A percentile compares a stretch with the other conserved stretches of the same genome.
These are phyloP conservation scores for Sitodiplosis mosellana DNA, from an alignment of 1,140 invertebrate species.

Conservation along the genomic window DNA sequence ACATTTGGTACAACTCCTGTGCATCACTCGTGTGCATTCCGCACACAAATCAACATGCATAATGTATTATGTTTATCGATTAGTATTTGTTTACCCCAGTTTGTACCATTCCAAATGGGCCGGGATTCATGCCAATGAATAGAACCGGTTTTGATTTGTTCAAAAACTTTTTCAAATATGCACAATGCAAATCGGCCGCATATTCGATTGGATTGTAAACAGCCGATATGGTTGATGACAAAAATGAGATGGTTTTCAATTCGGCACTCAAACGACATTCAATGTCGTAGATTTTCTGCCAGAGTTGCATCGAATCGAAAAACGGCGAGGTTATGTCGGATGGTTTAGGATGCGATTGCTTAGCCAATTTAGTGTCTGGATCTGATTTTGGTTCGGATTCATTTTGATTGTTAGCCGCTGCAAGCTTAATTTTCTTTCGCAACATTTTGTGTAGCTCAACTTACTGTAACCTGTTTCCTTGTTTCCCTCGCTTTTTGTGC, in stretches of 20 bases:
- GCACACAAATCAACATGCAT: too few relatives aligned
- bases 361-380: too few relatives aligned
- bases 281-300: conserved; percentile 12
- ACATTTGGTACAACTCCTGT: neutral
- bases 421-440: too few relatives aligned
- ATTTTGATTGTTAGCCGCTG: too few relatives aligned
- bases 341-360: too few relatives aligned
- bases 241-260: conserved; percentile 1
- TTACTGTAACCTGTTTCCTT: too few relatives aligned
- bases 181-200: conserved; percentile 50
- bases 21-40: too few relatives aligned
- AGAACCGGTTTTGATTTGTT: conserved; percentile 46
- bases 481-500: too few relatives aligned
- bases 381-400: too few relatives aligned
- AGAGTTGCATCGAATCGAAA: conserved; percentile 6
- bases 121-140: conserved; percentile 86
- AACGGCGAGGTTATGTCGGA: neutral
- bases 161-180: conserved; percentile 49
- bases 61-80: neutral
- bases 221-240: conserved; percentile 9
- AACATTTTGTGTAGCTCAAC: too few relatives aligned
- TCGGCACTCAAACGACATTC: conserved; percentile 11
- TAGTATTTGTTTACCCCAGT: conserved; percentile 50
- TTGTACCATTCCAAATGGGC: conserved; percentile 86
- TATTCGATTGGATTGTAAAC: conserved; percentile 76